Evolutionary conservation across 2,113 vertebrate species (phyloP).

Genomic region (Crotophaga sulcirostris): DNA sequence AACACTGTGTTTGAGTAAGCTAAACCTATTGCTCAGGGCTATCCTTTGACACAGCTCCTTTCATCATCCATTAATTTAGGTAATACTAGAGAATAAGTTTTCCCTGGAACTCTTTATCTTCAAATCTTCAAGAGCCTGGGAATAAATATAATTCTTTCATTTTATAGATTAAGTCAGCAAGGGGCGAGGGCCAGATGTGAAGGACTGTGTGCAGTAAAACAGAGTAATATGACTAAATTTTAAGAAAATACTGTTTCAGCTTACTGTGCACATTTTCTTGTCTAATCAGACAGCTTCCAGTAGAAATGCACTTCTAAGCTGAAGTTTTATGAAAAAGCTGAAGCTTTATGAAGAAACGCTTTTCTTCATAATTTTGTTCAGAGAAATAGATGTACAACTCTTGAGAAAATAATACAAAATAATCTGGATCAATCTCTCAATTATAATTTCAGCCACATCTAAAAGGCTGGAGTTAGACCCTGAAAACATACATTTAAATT

Average conservation of each 20-base stretch:
- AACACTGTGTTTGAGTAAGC: not conserved
- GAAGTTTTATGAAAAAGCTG: too few species aligned
- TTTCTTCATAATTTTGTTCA: not conserved
- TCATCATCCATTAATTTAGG: not conserved
- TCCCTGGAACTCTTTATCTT: not conserved
- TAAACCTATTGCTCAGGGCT: not conserved
- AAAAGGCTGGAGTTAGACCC: not conserved
- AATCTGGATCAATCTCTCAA: not conserved
- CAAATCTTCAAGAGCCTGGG: not conserved
- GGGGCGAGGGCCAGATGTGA: not conserved
- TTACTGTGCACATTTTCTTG: not conserved
- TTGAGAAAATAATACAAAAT: not conserved
- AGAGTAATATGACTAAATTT: not conserved
- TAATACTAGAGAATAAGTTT: not conserved
- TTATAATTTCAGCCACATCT: not conserved
- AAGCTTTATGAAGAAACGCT: not conserved
- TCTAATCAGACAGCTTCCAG: not conserved
- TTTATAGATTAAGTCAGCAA: not conserved
- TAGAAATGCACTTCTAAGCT: not conserved
- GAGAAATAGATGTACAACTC: not conserved
- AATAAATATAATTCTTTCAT: not conserved
- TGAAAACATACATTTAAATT: not conserved
- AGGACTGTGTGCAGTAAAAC: not conserved
- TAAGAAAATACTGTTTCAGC: not conserved
- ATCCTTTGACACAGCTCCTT: not conserved